These are phyloP conservation scores for Ormyrus rosae DNA, from an alignment of 2,888 invertebrate genomes.

Conservation along the genomic window DNA sequence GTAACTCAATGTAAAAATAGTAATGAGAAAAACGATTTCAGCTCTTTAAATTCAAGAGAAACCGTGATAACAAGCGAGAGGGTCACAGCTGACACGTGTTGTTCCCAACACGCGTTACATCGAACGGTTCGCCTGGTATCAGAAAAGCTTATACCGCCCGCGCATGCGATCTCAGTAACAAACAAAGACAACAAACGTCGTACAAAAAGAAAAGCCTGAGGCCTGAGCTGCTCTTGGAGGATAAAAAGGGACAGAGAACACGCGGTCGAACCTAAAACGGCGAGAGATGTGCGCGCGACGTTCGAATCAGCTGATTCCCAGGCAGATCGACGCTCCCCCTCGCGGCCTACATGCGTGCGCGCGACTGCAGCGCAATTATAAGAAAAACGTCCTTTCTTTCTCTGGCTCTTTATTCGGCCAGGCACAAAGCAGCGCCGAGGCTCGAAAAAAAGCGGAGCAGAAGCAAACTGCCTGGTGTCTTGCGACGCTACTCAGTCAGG, in stretches of 20 bases:
- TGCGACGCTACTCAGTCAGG: not conserved
- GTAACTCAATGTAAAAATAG: no score
- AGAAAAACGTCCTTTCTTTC: not conserved
- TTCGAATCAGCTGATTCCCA: constrained; percentile 35
- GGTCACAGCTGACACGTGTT: no score
- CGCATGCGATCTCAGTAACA: no score
- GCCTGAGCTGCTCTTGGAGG: not conserved
- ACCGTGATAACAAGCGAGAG: no score
- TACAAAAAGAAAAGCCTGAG: not conserved
- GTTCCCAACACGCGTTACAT: no score
- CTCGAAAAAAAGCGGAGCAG: not conserved
- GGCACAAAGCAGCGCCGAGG: not conserved
- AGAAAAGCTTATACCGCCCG: no score
- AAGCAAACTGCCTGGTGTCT: not conserved
- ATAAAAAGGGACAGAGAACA: constrained; percentile 24
- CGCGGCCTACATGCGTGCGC: no score
- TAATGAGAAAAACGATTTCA: no score
- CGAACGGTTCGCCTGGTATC: no score
- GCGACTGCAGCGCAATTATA: not conserved
- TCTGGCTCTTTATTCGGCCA: not conserved
- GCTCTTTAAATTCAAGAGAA: no score
- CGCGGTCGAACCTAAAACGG: constrained; percentile 24
- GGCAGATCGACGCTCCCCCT: no score
- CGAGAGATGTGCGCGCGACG: not conserved
- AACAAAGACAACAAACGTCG: no score